Evolutionary conservation across 2,888 invertebrate genomes (phyloP).

Genomic region (Brassicogethes aeneus): DNA sequence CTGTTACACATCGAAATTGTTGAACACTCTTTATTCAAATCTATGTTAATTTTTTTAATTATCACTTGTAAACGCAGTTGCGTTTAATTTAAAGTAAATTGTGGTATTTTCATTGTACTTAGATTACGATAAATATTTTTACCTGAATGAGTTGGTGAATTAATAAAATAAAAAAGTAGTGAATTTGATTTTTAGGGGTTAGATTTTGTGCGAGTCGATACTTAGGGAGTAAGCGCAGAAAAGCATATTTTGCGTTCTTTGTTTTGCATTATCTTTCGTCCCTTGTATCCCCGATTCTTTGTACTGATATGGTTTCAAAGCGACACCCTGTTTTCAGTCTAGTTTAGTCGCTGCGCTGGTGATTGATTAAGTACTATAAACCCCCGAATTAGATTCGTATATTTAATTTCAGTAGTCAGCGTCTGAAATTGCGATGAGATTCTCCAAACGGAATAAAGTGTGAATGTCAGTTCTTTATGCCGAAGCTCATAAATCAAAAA

Average conservation of each 20-base stretch:
- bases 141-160: too few species aligned
- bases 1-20: too few species aligned
- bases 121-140: too few species aligned
- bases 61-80: too few species aligned
- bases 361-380: conserved; percentile 41
- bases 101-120: too few species aligned
- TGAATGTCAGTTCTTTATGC: conserved; percentile 32
- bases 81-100: too few species aligned
- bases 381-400: conserved; percentile 40
- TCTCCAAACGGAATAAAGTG: background rate
- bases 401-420: conserved; percentile 35
- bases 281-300: conserved; percentile 8
- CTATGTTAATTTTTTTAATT: too few species aligned
- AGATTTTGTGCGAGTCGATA: background rate
- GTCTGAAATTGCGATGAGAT: background rate
- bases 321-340: background rate
- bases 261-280: conserved; percentile 11
- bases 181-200: conserved; percentile 3
- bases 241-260: background rate
- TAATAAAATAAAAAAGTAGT: too few species aligned
- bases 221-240: background rate
- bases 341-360: conserved; percentile 23
- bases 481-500: conserved; percentile 40
- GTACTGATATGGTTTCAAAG: conserved; percentile 10
- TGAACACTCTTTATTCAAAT: too few species aligned